A percentile compares a stretch with the other conserved stretches of the same genome.
Evolutionary conservation across 2,797 vertebrate genomes (phyloP).

Genomic region (Huso huso): DNA sequence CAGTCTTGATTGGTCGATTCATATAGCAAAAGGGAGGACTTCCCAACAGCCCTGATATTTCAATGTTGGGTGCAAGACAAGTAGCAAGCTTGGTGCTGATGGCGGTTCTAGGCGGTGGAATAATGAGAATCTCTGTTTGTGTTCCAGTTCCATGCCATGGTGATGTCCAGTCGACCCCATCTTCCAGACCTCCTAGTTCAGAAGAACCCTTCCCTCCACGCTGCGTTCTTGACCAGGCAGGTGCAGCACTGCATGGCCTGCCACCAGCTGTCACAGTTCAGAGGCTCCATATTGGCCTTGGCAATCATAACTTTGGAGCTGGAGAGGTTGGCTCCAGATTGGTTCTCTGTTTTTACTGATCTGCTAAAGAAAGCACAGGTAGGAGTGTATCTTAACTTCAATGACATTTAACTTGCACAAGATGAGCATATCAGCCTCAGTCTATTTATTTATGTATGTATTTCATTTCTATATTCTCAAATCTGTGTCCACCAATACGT

Average conservation of each 20-base stretch:
- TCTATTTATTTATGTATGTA: no score
- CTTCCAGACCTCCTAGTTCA: constrained; percentile 65
- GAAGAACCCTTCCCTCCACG: constrained; percentile 86
- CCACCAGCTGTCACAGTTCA: constrained; percentile 97
- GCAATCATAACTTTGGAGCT: constrained; percentile 97
- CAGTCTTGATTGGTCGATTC: constrained; percentile 12
- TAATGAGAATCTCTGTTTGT: constrained; percentile 2
- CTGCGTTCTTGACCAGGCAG: constrained; percentile 86
- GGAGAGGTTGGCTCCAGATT: constrained; percentile 76
- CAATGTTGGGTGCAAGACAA: neutral
- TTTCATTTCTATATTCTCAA: no score
- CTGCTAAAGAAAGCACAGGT: constrained; percentile 91
- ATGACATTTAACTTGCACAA: neutral
- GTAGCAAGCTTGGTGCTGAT: neutral
- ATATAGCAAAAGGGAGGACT: constrained; percentile 17
- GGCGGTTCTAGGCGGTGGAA: constrained; percentile 33
- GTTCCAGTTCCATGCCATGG: constrained; percentile 72
- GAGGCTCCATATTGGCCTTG: constrained; percentile 89
- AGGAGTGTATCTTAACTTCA: constrained; percentile 33
- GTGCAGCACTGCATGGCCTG: constrained; percentile 95
- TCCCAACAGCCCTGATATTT: neutral
- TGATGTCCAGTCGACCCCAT: constrained; percentile 65
- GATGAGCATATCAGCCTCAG: neutral
- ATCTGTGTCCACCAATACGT: no score
- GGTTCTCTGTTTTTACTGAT: constrained; percentile 73